phyloP scores from a whole-genome alignment of 2,113 vertebrate species.

The Myrmecophaga tridactyla region DNA sequence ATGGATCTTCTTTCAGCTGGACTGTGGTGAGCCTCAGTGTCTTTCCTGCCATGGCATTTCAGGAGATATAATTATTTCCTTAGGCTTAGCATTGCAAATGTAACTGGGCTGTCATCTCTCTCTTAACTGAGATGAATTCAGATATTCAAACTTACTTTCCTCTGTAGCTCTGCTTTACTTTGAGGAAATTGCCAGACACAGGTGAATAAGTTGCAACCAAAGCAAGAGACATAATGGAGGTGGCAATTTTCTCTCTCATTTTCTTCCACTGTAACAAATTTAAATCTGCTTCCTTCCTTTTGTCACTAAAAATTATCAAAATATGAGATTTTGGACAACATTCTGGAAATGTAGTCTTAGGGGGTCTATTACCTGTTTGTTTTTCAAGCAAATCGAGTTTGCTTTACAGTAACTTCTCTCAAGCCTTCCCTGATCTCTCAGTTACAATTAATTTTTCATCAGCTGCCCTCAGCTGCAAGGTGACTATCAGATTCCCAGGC shows the following conservation, averaged over 20 bases:
- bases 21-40: neutral
- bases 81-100: neutral
- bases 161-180: neutral
- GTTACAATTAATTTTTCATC: neutral
- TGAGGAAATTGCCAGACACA: neutral
- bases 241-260: neutral
- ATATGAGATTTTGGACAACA: neutral
- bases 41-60: neutral
- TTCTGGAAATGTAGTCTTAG: slow-evolving; percentile 6
- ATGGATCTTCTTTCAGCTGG: neutral
- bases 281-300: neutral
- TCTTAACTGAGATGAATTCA: neutral
- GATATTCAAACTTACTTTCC: neutral
- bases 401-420: neutral
- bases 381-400: neutral
- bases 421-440: neutral
- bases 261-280: neutral
- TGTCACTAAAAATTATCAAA: slow-evolving; percentile 36
- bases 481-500: neutral
- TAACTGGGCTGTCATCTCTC: neutral
- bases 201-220: neutral
- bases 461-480: neutral
- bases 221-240: neutral
- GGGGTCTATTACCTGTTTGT: neutral
- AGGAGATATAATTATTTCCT: neutral